phyloP scores from a whole-genome alignment of 2,888 invertebrate genomes.

The Tubulanus polymorphus region DNA sequence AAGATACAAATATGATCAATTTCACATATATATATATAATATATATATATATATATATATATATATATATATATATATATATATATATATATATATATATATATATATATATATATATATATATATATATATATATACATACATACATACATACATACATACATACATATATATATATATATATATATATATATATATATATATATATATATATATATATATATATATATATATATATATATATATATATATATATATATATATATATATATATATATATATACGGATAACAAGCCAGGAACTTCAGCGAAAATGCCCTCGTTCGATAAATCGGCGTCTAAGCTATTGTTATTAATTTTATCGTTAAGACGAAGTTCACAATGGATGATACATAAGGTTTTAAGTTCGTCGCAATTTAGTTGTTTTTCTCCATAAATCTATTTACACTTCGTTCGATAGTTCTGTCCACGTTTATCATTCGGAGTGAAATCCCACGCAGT shows the following conservation, averaged over 20 bases:
- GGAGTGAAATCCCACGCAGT: too few species aligned
- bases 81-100: background rate
- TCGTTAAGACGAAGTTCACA: too few species aligned
- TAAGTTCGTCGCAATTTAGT: too few species aligned
- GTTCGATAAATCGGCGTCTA: too few species aligned
- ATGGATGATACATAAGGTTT: too few species aligned
- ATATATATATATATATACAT: background rate
- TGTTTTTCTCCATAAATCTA: too few species aligned
- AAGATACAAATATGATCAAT: background rate
- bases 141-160: background rate
- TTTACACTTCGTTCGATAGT: too few species aligned
- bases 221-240: constrained; percentile 1
- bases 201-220: constrained; percentile 3
- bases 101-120: constrained; percentile 1
- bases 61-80: background rate
- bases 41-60: background rate
- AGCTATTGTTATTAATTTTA: too few species aligned
- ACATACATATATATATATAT: constrained; percentile 5
- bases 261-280: constrained; percentile 1
- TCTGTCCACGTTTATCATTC: too few species aligned
- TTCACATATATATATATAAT: background rate
- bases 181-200: constrained; percentile 6
- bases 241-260: constrained; percentile 2
- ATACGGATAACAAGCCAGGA: too few species aligned
- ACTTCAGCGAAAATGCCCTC: too few species aligned